These are phyloP conservation scores for Folsomia manolachei DNA, from an alignment of 2,888 invertebrate species.

Conservation along the genomic window DNA sequence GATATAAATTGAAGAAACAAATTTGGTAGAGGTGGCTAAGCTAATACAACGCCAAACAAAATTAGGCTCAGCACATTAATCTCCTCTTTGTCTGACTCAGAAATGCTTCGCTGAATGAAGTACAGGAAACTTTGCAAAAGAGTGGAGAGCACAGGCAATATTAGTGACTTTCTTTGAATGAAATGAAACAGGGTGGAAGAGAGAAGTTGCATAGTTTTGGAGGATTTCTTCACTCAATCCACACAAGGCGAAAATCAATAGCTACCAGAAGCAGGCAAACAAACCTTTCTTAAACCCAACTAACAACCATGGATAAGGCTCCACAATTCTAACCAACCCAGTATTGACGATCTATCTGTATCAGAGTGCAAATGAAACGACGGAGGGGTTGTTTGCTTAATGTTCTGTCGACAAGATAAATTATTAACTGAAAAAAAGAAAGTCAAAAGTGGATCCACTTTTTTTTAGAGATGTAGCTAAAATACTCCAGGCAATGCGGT, in stretches of 20 bases:
- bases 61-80: slow-evolving; percentile 3
- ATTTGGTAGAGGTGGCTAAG: slow-evolving; percentile 1
- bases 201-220: not conserved
- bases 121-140: no score
- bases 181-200: not conserved
- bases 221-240: not conserved
- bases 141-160: no score
- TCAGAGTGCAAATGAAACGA: not conserved
- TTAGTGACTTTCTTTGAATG: slow-evolving; percentile 3
- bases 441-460: not conserved
- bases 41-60: not conserved
- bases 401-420: slow-evolving; percentile 7
- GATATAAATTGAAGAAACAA: slow-evolving; percentile 7
- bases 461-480: not conserved
- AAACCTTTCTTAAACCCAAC: not conserved
- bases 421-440: slow-evolving; percentile 1
- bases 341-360: not conserved
- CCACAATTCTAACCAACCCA: not conserved
- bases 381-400: not conserved
- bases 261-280: no score
- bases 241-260: not conserved
- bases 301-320: not conserved
- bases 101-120: not conserved
- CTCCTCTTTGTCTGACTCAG: not conserved
- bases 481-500: no score